Percentiles rank a stretch among this genome's conserved stretches.
Conservation (phyloP, 2,888 invertebrate species). For the Xestia xanthographa region DNA sequence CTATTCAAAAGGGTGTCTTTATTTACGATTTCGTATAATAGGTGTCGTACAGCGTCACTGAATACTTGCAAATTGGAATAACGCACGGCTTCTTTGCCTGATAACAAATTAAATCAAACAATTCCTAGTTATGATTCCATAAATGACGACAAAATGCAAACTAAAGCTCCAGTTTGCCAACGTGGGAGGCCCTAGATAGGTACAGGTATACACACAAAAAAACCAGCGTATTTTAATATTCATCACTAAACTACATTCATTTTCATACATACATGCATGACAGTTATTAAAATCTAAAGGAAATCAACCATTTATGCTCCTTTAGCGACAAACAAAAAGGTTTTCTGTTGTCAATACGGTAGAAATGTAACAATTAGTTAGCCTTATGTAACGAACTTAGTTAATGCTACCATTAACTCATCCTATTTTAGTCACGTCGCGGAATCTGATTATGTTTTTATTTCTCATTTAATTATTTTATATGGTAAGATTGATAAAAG, state of each 20-base stretch:
- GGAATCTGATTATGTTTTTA: constrained; percentile 42
- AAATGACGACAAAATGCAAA: constrained; percentile 41
- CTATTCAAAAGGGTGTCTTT: background rate
- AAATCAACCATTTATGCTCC: constrained; percentile 48
- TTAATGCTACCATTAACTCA: constrained; percentile 12
- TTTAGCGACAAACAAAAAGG: constrained; percentile 44
- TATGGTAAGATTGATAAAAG: constrained; percentile 4
- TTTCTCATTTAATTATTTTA: constrained; percentile 28
- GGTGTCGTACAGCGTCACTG: background rate
- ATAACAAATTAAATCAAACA: constrained; percentile 6
- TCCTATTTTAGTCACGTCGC: constrained; percentile 28
- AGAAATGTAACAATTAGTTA: constrained; percentile 19
- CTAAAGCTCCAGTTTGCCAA: constrained; percentile 19
- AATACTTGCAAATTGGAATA: background rate
- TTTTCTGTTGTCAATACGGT: constrained; percentile 5
- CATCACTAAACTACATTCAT: constrained; percentile 50
- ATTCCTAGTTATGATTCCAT: constrained; percentile 31
- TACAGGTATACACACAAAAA: constrained; percentile 32
- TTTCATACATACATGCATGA: constrained; percentile 60
- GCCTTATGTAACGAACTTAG: background rate
- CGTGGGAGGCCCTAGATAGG: constrained; percentile 47
- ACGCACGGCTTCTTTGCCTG: background rate
- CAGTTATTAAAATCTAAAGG: constrained; percentile 54
- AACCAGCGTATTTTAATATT: constrained; percentile 50
- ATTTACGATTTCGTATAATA: background rate